A percentile compares a stretch with the other conserved stretches of the same genome.
Evolutionary conservation across 1,140 invertebrate genomes (phyloP).

Genomic region (Hydropsyche tenuis): DNA sequence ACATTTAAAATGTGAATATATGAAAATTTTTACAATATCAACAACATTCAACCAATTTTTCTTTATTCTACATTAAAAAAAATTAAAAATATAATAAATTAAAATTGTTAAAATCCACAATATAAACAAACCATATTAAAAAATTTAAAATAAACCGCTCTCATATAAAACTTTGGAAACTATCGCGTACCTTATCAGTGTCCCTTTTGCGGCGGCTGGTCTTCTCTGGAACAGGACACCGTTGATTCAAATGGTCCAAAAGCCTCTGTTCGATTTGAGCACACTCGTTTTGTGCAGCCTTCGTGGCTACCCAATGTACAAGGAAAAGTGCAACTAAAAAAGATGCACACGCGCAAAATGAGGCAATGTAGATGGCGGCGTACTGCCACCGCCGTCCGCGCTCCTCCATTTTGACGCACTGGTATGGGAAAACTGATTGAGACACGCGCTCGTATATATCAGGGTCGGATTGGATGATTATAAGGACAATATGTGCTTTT

Average conservation of each 20-base stretch:
- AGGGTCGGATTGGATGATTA: not conserved
- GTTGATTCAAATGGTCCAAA: not conserved
- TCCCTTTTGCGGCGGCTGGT: not conserved
- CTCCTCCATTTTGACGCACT: not conserved
- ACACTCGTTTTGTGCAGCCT: conserved; percentile 13
- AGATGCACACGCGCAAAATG: not conserved
- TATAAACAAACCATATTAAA: too few relatives aligned
- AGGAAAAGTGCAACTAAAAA: not conserved
- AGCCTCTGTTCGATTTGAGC: conserved; percentile 5
- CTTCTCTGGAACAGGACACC: not conserved
- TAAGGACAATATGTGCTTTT: too few relatives aligned
- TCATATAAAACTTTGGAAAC: too few relatives aligned
- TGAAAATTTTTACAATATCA: too few relatives aligned
- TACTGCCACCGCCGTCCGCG: conserved; percentile 9
- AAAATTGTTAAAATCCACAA: too few relatives aligned
- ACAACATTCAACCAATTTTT: too few relatives aligned
- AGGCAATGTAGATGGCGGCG: not conserved
- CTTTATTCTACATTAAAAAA: too few relatives aligned
- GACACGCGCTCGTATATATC: not conserved
- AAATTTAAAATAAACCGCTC: too few relatives aligned
- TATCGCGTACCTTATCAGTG: conserved; percentile 16
- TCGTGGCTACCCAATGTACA: not conserved
- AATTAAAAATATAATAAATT: too few relatives aligned
- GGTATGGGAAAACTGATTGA: too few relatives aligned
- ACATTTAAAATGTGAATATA: too few relatives aligned